phyloP scores from a whole-genome alignment of 2,888 invertebrate species.

The Creontiades dilutus region DNA sequence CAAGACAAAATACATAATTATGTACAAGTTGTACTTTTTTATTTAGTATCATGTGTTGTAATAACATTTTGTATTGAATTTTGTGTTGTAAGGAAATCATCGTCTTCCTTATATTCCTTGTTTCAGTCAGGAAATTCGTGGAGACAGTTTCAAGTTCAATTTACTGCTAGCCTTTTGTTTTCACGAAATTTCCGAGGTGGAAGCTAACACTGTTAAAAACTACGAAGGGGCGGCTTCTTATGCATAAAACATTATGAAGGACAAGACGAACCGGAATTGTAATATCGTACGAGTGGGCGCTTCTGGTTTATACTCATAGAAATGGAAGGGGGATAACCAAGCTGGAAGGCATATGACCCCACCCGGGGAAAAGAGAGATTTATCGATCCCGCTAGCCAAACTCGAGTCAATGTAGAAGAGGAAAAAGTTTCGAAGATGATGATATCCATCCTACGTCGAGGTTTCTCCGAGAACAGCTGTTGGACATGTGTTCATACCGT shows the following conservation, averaged over 20 bases:
- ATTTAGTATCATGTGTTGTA: too few relatives aligned
- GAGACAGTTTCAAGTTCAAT: constrained; percentile 16
- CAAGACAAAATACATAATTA: too few relatives aligned
- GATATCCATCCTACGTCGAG: background rate
- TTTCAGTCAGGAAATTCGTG: background rate
- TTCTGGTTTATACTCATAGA: constrained; percentile 29
- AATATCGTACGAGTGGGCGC: constrained; percentile 42
- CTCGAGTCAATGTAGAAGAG: background rate
- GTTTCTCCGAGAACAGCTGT: background rate
- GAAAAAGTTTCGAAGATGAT: background rate
- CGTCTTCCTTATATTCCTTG: too few relatives aligned
- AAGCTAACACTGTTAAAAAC: background rate
- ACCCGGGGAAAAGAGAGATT: background rate
- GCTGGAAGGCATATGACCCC: background rate
- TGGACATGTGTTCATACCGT: background rate
- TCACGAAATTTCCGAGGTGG: background rate
- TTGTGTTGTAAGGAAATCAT: too few relatives aligned
- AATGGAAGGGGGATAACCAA: background rate
- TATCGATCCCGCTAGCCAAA: background rate
- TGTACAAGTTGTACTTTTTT: too few relatives aligned
- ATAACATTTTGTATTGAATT: too few relatives aligned
- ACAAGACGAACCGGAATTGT: constrained; percentile 30
- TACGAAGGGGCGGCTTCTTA: constrained; percentile 33
- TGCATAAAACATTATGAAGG: constrained; percentile 59
- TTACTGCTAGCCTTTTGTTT: background rate